These are phyloP conservation scores for Fringilla coelebs DNA, from an alignment of 2,797 vertebrate genomes.

Conservation along the genomic window DNA sequence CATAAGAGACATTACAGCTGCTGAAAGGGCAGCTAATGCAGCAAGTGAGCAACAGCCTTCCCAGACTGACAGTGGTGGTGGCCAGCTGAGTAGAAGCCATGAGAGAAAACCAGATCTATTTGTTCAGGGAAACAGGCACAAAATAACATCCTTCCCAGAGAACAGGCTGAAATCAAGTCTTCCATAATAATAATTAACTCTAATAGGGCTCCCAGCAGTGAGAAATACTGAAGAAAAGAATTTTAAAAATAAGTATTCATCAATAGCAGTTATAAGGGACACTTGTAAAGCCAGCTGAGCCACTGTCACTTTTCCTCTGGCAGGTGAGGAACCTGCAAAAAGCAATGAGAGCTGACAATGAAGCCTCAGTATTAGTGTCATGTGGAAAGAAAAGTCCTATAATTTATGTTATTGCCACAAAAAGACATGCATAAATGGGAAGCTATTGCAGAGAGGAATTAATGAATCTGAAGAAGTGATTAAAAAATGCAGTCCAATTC, in stretches of 20 bases:
- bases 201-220: neutral
- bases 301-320: neutral
- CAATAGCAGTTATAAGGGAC: neutral
- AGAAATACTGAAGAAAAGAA: neutral
- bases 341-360: neutral
- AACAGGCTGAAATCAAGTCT: conserved; percentile 5
- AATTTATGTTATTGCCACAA: neutral
- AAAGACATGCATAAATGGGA: neutral
- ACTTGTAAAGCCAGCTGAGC: neutral
- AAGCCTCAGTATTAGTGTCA: neutral
- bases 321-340: neutral
- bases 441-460: neutral
- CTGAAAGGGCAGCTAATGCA: neutral
- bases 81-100: neutral
- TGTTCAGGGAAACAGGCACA: neutral
- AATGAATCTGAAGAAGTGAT: neutral
- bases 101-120: neutral
- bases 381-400: neutral
- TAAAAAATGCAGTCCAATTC: neutral
- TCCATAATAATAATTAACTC: neutral
- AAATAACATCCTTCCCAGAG: neutral
- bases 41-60: neutral
- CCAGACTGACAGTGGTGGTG: neutral
- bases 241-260: neutral
- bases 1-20: neutral